Evolutionary conservation across 2,797 vertebrate genomes (phyloP).

Genomic region (Catharus ustulatus): DNA sequence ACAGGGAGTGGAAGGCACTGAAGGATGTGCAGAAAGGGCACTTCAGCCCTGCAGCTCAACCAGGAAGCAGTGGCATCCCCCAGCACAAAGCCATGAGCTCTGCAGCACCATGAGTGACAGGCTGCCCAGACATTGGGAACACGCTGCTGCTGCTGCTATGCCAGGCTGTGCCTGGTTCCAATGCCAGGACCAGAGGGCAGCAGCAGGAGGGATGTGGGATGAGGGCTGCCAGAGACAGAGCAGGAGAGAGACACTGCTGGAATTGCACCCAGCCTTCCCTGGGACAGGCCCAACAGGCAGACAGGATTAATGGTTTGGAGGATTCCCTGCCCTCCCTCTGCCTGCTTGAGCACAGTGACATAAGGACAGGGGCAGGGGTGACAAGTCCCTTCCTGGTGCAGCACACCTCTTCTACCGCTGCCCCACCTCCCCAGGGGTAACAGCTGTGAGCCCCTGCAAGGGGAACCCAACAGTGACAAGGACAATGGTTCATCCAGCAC

Average conservation of each 20-base stretch:
- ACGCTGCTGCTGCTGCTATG: too few species aligned
- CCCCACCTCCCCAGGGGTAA: neutral
- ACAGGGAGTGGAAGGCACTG: too few species aligned
- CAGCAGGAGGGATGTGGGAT: neutral
- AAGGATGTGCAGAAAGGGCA: neutral
- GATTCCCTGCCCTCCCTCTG: neutral
- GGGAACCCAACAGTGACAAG: neutral
- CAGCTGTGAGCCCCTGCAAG: neutral
- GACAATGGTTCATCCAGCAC: neutral
- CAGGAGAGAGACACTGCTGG: neutral
- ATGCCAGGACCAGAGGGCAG: too few species aligned
- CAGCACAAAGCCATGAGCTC: fast-evolving
- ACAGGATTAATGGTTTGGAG: neutral
- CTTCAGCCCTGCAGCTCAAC: neutral
- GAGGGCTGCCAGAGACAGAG: too few species aligned
- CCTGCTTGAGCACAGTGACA: neutral
- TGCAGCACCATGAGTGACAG: neutral
- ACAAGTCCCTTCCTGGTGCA: too few species aligned
- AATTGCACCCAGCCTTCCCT: neutral
- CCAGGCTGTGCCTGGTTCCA: neutral
- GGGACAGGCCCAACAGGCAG: neutral
- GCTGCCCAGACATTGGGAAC: neutral
- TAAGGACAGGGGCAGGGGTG: neutral
- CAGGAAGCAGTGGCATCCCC: too few species aligned
- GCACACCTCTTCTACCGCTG: neutral